phyloP scores from a whole-genome alignment of 2,888 invertebrate genomes.

The Andrena haemorrhoa region DNA sequence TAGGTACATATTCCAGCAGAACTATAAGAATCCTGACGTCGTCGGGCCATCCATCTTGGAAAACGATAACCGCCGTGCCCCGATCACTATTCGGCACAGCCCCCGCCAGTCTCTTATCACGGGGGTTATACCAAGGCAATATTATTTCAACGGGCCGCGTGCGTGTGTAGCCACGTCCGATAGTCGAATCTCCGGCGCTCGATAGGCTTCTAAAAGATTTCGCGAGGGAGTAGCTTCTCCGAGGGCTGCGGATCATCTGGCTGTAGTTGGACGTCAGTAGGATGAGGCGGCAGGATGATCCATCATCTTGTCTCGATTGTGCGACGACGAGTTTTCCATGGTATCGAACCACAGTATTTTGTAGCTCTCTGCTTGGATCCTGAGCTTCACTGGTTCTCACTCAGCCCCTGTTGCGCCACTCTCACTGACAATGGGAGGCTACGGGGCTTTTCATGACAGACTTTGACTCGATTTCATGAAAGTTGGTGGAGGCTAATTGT shows the following conservation, averaged over 20 bases:
- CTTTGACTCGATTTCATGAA: neutral
- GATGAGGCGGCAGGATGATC: constrained; percentile 32
- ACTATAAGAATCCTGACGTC: constrained; percentile 20
- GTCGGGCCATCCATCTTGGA: constrained; percentile 67
- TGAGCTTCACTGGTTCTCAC: neutral
- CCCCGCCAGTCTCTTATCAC: constrained; percentile 61
- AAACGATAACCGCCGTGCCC: constrained; percentile 64
- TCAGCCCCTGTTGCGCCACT: neutral
- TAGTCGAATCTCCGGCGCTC: constrained; percentile 35
- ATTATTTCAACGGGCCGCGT: constrained; percentile 72
- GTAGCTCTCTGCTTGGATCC: neutral
- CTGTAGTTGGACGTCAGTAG: neutral
- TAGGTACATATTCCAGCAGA: neutral
- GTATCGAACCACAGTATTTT: constrained; percentile 11
- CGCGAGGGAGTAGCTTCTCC: constrained; percentile 1
- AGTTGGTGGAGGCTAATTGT: neutral
- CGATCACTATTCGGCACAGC: constrained; percentile 20
- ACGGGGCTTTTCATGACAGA: neutral
- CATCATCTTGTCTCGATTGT: constrained; percentile 41
- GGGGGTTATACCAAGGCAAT: constrained; percentile 73
- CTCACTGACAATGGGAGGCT: neutral
- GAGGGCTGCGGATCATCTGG: constrained; percentile 23
- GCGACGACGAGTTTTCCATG: constrained; percentile 12
- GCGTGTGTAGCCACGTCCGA: constrained; percentile 44
- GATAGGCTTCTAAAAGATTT: constrained; percentile 31